Percentiles rank a stretch among this genome's conserved stretches.
These are phyloP conservation scores for Papilio glaucus DNA, from an alignment of 1,140 invertebrate species.

Conservation along the genomic window DNA sequence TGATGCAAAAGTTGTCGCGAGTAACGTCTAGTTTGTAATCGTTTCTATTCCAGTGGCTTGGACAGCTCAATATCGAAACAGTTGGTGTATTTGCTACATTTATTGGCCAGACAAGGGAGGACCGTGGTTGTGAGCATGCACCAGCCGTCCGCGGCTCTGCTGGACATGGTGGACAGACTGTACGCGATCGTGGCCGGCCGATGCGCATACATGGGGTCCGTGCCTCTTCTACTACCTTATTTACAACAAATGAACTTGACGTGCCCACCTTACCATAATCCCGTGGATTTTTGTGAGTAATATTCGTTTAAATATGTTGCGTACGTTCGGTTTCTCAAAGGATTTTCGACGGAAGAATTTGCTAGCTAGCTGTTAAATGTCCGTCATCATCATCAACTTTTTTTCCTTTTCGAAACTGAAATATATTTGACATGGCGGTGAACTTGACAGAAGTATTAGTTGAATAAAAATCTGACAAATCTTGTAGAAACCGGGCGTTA, in stretches of 20 bases:
- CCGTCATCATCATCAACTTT: too few relatives aligned
- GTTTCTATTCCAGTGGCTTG: conserved; percentile 89
- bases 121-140: conserved; percentile 97
- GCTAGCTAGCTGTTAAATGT: too few relatives aligned
- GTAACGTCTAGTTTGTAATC: too few relatives aligned
- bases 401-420: too few relatives aligned
- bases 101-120: conserved; percentile 92
- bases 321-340: too few relatives aligned
- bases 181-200: conserved; percentile 92
- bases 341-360: too few relatives aligned
- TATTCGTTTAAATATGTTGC: too few relatives aligned
- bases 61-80: conserved; percentile 96
- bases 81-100: conserved; percentile 91
- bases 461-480: too few relatives aligned
- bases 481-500: too few relatives aligned
- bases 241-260: conserved; percentile 87
- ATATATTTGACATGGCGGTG: too few relatives aligned
- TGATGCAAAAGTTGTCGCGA: too few relatives aligned
- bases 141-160: conserved; percentile 94
- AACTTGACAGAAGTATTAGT: too few relatives aligned
- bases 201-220: conserved; percentile 93
- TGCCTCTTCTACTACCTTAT: conserved; percentile 90
- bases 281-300: conserved; percentile 93
- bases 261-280: conserved; percentile 95
- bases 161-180: conserved; percentile 95